These are phyloP conservation scores for Amblyornis subalaris DNA, from an alignment of 2,113 vertebrate species.

Conservation along the genomic window DNA sequence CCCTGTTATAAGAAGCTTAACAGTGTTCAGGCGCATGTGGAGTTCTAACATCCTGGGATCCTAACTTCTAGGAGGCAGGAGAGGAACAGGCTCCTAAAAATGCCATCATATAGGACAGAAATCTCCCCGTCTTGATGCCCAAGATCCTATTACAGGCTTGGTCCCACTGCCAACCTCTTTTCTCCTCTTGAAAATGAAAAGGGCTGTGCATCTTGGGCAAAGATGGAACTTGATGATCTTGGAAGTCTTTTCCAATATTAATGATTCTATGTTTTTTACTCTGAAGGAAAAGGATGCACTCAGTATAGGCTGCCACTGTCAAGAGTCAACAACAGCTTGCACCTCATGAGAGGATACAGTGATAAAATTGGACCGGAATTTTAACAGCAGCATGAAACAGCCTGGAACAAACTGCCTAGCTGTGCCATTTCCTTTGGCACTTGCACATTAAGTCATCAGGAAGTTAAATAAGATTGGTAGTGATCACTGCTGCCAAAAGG, in stretches of 20 bases:
- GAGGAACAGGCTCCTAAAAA: neutral
- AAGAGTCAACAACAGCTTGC: neutral
- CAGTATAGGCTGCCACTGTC: neutral
- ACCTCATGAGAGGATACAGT: neutral
- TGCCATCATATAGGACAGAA: neutral
- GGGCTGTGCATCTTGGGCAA: too few relatives aligned
- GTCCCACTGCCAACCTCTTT: neutral
- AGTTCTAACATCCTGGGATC: neutral
- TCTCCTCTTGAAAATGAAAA: neutral
- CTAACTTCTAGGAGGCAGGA: neutral
- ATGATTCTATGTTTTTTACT: neutral
- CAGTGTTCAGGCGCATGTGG: neutral
- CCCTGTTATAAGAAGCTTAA: neutral
- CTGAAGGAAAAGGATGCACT: neutral
- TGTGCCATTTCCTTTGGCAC: neutral
- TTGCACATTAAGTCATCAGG: neutral
- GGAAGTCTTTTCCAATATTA: neutral
- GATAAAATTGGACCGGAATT: conserved; percentile 6
- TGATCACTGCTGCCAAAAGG: neutral
- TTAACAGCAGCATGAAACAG: neutral
- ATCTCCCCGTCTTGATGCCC: neutral
- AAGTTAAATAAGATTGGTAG: neutral
- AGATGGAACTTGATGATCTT: neutral
- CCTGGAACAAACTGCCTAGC: neutral
- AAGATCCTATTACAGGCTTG: neutral